phyloP scores from a whole-genome alignment of 2,113 vertebrate genomes.

The Eubucco bourcierii region DNA sequence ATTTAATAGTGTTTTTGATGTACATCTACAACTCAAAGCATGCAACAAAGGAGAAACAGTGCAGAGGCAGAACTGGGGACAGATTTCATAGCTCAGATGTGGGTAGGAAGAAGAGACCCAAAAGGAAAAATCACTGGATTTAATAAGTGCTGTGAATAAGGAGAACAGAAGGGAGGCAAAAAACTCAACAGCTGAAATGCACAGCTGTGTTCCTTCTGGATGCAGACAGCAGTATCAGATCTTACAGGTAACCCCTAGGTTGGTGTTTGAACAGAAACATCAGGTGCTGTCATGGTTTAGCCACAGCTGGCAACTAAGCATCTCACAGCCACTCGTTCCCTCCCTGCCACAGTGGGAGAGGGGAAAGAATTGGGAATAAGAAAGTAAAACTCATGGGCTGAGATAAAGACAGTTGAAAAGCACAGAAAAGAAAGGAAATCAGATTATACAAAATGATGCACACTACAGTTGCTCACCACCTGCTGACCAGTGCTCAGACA shows the following conservation, averaged over 20 bases:
- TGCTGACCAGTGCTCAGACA: not conserved
- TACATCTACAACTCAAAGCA: fast-evolving
- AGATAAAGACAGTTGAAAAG: not conserved
- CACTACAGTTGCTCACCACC: not conserved
- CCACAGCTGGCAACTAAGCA: not conserved
- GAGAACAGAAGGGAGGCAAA: not conserved
- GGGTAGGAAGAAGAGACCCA: not conserved
- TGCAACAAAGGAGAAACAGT: not conserved
- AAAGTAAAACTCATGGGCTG: not conserved
- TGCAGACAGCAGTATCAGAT: not conserved
- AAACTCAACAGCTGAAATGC: not conserved
- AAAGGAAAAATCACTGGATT: not conserved
- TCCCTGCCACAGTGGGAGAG: not conserved
- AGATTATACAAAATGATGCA: not conserved
- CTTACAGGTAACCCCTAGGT: not conserved
- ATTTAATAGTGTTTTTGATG: not conserved
- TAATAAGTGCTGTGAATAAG: not conserved
- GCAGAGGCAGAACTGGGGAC: not conserved
- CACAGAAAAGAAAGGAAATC: not conserved
- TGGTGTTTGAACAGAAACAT: not conserved
- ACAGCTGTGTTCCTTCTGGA: not conserved
- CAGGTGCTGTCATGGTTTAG: not conserved
- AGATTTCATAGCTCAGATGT: not conserved
- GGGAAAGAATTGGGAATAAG: too few relatives aligned
- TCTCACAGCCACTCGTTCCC: not conserved